Percentiles rank a stretch among this genome's conserved stretches.
These are phyloP conservation scores for Invenusta paracnida DNA, from an alignment of 2,888 invertebrate genomes.

Conservation along the genomic window DNA sequence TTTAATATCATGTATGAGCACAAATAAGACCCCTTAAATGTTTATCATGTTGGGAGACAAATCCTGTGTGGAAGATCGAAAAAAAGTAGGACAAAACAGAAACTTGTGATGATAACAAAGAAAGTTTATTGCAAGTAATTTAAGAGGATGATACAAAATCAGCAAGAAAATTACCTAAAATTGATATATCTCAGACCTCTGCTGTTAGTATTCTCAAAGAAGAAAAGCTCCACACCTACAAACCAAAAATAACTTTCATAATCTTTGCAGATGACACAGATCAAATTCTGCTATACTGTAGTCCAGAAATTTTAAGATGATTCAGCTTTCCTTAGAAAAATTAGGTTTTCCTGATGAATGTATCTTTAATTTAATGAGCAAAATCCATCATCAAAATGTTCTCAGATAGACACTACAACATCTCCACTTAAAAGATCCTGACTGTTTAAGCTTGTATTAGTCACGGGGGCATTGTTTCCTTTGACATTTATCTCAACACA, in stretches of 20 bases:
- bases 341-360: neutral
- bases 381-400: neutral
- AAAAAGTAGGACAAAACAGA: neutral
- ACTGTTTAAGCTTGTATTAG: neutral
- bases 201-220: neutral
- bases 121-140: neutral
- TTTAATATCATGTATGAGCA: too few relatives aligned
- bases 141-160: neutral
- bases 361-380: too few relatives aligned
- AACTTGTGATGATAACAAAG: neutral
- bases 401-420: too few relatives aligned
- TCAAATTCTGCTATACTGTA: neutral
- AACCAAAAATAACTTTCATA: neutral
- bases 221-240: neutral
- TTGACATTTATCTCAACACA: neutral
- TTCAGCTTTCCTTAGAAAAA: neutral
- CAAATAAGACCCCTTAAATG: too few relatives aligned
- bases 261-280: neutral
- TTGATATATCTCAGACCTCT: neutral
- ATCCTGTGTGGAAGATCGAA: neutral
- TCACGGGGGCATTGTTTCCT: neutral
- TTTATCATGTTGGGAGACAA: too few relatives aligned
- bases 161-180: neutral
- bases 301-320: neutral
- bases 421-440: too few relatives aligned